Evolutionary conservation across 2,797 vertebrate genomes (phyloP).

Genomic region (Fringilla coelebs): DNA sequence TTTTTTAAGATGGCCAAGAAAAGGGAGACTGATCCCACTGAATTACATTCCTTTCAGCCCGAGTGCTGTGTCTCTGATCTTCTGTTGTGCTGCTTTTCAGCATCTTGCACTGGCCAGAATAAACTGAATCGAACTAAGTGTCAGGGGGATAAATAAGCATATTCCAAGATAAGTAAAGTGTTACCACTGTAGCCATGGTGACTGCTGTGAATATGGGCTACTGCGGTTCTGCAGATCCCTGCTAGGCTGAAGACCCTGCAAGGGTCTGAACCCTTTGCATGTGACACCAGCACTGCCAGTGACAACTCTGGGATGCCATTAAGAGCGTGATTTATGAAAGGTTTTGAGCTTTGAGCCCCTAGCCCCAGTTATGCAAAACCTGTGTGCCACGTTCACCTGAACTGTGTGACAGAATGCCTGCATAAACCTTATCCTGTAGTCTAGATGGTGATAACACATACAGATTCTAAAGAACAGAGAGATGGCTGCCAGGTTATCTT

Average conservation of each 20-base stretch:
- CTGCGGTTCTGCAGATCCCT: not conserved
- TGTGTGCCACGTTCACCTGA: not conserved
- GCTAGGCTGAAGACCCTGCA: not conserved
- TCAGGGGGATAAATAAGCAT: not conserved
- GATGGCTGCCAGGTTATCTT: not conserved
- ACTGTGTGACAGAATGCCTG: not conserved
- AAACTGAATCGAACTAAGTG: not conserved
- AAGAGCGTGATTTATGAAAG: not conserved
- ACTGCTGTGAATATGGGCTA: not conserved
- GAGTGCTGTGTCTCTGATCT: not conserved
- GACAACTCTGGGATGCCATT: not conserved
- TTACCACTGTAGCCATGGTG: not conserved
- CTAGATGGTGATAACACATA: not conserved
- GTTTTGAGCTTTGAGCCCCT: not conserved
- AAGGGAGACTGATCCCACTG: not conserved
- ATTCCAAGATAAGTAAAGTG: not conserved
- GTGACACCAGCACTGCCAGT: not conserved
- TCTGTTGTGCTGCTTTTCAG: not conserved
- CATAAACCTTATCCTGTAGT: not conserved
- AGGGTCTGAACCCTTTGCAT: not conserved
- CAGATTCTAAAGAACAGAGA: not conserved
- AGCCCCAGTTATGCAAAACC: not conserved
- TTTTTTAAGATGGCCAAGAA: not conserved
- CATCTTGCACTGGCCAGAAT: not conserved
- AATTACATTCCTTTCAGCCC: not conserved